A percentile compares a stretch with the other conserved stretches of the same genome.
Conservation (phyloP, 2,888 invertebrate species). For the Petrolisthes manimaculis region DNA sequence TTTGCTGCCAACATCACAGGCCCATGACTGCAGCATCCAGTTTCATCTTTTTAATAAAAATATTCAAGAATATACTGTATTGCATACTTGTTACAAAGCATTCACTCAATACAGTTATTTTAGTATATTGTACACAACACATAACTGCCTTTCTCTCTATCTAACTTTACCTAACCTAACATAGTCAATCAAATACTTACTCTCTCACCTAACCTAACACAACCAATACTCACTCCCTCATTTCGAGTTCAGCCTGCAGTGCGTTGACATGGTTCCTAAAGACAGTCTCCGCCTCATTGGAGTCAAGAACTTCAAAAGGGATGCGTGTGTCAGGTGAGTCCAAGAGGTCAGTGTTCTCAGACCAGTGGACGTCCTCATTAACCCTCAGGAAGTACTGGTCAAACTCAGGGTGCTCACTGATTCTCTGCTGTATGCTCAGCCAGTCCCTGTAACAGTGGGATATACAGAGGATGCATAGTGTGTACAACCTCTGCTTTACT, state of each 20-base stretch:
- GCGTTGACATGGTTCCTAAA: slow-evolving; percentile 92
- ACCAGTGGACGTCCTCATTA: slow-evolving; percentile 83
- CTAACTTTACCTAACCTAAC: background rate
- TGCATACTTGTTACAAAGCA: too few relatives aligned
- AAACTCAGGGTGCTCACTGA: slow-evolving; percentile 93
- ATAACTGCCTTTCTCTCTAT: background rate
- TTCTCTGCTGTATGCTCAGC: slow-evolving; percentile 86
- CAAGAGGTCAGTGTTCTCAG: slow-evolving; percentile 72
- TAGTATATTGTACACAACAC: too few relatives aligned
- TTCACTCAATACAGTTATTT: too few relatives aligned
- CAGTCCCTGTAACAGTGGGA: slow-evolving; percentile 79
- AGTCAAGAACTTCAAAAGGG: slow-evolving; percentile 91
- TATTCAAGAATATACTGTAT: too few relatives aligned
- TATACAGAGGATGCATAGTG: too few relatives aligned
- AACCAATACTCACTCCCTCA: slow-evolving; percentile 82
- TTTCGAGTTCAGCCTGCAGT: slow-evolving; percentile 90
- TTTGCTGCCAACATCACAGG: too few relatives aligned
- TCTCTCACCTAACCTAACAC: background rate
- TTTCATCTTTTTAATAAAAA: too few relatives aligned
- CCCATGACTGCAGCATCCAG: too few relatives aligned
- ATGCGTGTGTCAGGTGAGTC: slow-evolving; percentile 82
- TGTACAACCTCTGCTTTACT: too few relatives aligned
- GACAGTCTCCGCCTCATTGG: slow-evolving; percentile 90
- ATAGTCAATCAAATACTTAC: background rate
- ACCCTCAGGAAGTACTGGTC: slow-evolving; percentile 91